Base-by-base conservation (phyloP, 1,140 invertebrate species). In the Bombus breviceps region DNA sequence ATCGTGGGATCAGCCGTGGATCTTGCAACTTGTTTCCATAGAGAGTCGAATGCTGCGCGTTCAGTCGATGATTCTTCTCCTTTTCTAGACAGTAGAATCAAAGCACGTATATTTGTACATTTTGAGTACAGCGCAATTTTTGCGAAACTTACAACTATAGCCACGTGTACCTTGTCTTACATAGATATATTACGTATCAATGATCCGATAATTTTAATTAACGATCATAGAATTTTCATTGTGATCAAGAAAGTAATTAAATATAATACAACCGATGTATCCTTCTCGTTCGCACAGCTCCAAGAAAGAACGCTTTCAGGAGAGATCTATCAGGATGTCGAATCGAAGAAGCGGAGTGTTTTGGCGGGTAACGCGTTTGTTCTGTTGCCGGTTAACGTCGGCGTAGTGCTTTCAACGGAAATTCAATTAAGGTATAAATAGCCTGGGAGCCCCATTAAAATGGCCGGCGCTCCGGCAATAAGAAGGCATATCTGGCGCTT, bases 401-500 rank as follows among this genome's bases (percentile, higher is more conserved):
- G 25, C 76, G 15, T 28, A 76, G n/a, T 59, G 75, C 90, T 90
- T 86, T 90, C 80, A 86, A 90, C 89, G 89, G 86, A 90, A 90
- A 86, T 90, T 90, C 83, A 90, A 90, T 90, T 90, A 90, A 83
- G 83, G 86, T 90, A 90, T 90, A 91, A 91, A 91, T 88, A 90
- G 80, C 86, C 57, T 57, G 79, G 62, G n/a, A 85, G 57, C 8
- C 47, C 83, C 74, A 88, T 90, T 90, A 90, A 86, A 90, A 90
- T 88, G 81, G 86, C 53, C 73, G 72, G 47, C 73, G 77, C 47
- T 53, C 64, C 64, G 57, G 81, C 83, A 90, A 90, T 90, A 90
- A 90, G 83, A 90, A 88, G 89, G 76, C 86, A 76, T 76, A 90
- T 77, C 82, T 83, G 89, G 39, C 39, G 83, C 86, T 90, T 90